phyloP scores from a whole-genome alignment of 2,888 invertebrate species.

The Lissonota sp. region DNA sequence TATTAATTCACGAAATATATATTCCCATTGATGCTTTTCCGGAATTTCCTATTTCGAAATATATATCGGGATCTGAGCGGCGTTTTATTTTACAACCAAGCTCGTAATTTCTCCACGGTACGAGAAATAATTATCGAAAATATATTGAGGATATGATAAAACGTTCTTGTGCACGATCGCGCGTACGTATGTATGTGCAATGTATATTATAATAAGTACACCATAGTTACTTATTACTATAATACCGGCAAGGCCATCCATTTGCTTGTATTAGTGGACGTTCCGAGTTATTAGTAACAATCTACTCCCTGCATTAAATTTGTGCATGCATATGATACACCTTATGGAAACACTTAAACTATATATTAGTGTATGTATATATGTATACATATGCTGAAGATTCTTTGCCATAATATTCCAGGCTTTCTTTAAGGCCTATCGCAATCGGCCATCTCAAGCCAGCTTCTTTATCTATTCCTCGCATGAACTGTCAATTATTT shows the following conservation, averaged over 20 bases:
- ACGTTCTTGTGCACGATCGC: not conserved
- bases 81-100: conserved; percentile 29
- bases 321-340: conserved; percentile 3
- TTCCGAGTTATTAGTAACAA: conserved; percentile 59
- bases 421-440: conserved; percentile 60
- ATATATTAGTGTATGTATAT: conserved; percentile 1
- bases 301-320: conserved; percentile 34
- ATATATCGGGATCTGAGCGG: not conserved
- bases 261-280: conserved; percentile 38
- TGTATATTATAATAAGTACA: conserved; percentile 21
- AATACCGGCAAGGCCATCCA: conserved; percentile 20
- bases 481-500: conserved; percentile 79
- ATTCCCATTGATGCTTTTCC: not conserved
- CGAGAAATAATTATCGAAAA: conserved; percentile 46
- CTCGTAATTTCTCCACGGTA: conserved; percentile 36
- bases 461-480: conserved; percentile 67
- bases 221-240: conserved; percentile 13
- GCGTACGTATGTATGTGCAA: conserved; percentile 1
- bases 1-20: conserved; percentile 1
- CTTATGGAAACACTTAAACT: conserved; percentile 2
- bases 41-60: conserved; percentile 16
- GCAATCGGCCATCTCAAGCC: conserved; percentile 69
- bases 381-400: conserved; percentile 19
- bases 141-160: conserved; percentile 28
- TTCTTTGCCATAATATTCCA: conserved; percentile 46